Evolutionary conservation across 2,888 invertebrate genomes (phyloP).

Genomic region (Tubulanus polymorphus): DNA sequence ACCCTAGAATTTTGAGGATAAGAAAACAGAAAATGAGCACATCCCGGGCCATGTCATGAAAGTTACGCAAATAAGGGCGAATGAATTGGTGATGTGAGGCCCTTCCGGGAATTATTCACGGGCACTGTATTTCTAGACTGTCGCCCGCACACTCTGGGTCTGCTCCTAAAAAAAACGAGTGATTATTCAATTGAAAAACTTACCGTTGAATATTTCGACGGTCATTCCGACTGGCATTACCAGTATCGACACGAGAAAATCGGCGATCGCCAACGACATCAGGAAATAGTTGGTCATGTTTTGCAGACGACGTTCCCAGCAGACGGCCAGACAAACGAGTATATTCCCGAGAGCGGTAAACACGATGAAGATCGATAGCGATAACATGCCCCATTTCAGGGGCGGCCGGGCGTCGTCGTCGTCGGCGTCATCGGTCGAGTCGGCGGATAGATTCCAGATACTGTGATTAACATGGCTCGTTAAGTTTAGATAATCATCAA

Average conservation of each 20-base stretch:
- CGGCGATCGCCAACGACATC: slow-evolving; percentile 90
- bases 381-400: slow-evolving; percentile 39
- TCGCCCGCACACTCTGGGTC: too few relatives aligned
- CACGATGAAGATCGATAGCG: slow-evolving; percentile 75
- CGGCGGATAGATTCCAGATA: too few relatives aligned
- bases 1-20: too few relatives aligned
- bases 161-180: too few relatives aligned
- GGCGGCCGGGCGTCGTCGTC: background rate
- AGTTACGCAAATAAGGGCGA: too few relatives aligned
- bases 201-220: slow-evolving; percentile 30
- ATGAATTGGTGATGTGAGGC: too few relatives aligned
- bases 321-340: slow-evolving; percentile 87
- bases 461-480: too few relatives aligned
- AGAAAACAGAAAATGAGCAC: too few relatives aligned
- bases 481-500: too few relatives aligned
- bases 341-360: slow-evolving; percentile 88
- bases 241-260: slow-evolving; percentile 85
- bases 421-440: slow-evolving; percentile 3
- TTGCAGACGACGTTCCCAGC: slow-evolving; percentile 82
- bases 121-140: too few relatives aligned
- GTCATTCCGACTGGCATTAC: slow-evolving; percentile 96
- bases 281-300: slow-evolving; percentile 96
- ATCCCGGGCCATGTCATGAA: too few relatives aligned
- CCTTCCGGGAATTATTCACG: too few relatives aligned
- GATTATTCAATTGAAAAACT: slow-evolving; percentile 6